A percentile compares a stretch with the other conserved stretches of the same genome.
Evolutionary conservation across 2,797 vertebrate species (phyloP).

Genomic region (Octomys mimax): DNA sequence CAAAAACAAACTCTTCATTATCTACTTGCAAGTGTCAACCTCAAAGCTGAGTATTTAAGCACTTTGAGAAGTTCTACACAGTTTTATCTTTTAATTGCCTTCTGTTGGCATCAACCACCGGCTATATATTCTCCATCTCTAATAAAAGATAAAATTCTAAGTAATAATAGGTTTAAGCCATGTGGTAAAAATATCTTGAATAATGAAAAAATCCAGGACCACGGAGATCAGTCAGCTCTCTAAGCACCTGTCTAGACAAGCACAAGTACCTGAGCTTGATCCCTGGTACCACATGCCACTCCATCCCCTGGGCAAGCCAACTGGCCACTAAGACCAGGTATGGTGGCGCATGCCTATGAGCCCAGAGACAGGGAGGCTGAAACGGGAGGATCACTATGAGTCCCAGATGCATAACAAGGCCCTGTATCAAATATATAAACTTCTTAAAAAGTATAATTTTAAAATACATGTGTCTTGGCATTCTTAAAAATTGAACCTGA

Average conservation of each 20-base stretch:
- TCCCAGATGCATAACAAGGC: too few relatives aligned
- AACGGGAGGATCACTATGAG: too few relatives aligned
- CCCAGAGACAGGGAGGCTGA: too few relatives aligned
- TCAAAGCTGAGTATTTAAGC: background rate
- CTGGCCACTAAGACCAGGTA: too few relatives aligned
- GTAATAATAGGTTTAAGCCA: background rate
- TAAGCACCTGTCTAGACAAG: too few relatives aligned
- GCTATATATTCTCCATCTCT: background rate
- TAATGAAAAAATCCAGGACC: background rate
- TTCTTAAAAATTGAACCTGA: background rate
- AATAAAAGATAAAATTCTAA: background rate
- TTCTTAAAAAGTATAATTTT: background rate
- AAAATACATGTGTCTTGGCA: background rate
- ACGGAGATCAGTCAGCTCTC: too few relatives aligned
- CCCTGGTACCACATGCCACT: too few relatives aligned
- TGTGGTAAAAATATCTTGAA: background rate
- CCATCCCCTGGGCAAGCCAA: too few relatives aligned
- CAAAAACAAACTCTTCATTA: background rate
- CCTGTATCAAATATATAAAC: too few relatives aligned
- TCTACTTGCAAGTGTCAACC: background rate
- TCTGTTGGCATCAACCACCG: background rate
- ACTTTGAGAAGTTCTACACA: background rate
- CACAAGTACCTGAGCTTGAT: too few relatives aligned
- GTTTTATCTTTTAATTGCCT: too few relatives aligned
- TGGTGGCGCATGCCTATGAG: too few relatives aligned